These are phyloP conservation scores for Marmota flaviventris DNA, from an alignment of 2,113 vertebrate genomes.

Conservation along the genomic window DNA sequence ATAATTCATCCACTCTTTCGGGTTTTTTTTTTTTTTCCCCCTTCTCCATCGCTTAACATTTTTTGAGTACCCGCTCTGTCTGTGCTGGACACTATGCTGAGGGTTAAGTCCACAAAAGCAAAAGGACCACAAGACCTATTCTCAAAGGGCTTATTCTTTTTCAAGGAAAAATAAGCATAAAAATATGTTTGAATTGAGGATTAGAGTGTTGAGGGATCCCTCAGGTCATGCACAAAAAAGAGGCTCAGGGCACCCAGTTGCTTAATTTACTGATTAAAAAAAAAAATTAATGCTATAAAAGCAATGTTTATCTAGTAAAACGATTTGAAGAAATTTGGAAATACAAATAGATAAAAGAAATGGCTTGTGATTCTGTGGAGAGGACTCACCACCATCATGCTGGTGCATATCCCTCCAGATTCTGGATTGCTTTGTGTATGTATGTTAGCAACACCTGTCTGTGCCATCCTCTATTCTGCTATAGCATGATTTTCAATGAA, in stretches of 20 bases:
- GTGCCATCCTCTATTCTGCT: background rate
- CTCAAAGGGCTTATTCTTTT: background rate
- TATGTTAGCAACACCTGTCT: background rate
- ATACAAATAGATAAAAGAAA: conserved; percentile 9
- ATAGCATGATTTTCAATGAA: background rate
- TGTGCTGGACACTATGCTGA: rapidly evolving
- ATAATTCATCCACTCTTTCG: background rate
- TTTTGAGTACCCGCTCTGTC: no score
- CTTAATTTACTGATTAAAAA: background rate
- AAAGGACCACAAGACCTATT: background rate
- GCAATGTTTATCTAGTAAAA: background rate
- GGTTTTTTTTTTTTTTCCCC: background rate
- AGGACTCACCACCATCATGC: background rate
- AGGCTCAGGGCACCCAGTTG: background rate
- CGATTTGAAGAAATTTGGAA: background rate
- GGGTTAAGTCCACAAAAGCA: background rate
- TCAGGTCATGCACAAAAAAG: background rate
- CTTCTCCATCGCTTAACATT: background rate
- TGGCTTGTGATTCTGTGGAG: background rate
- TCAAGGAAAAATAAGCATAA: background rate
- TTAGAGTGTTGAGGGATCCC: no score
- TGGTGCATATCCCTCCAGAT: background rate
- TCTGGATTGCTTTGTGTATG: background rate
- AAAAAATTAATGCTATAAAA: background rate
- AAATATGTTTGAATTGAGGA: rapidly evolving